Evolutionary conservation across 2,888 invertebrate species (phyloP), one percentile per base, ranked within the genome.

Genomic region (Eutolmus rufibarbis): DNA sequence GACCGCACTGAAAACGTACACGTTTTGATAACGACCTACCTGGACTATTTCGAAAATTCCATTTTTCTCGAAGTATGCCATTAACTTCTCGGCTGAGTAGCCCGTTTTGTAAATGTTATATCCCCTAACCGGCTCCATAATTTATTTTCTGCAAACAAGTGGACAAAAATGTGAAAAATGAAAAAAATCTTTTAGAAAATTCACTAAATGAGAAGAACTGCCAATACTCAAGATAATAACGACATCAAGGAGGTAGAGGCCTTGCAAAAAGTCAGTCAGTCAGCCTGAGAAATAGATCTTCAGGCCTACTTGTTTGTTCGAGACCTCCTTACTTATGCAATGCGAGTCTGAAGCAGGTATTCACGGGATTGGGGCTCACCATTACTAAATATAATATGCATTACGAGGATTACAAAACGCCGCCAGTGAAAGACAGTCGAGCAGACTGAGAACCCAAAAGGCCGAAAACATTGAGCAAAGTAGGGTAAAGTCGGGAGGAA

Each of bases 31-130:
- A 56, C 12, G 34, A 37, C 81, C 86, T 88, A 90, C 91, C 88
- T 89, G 90, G 51, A 91, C 79, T 12, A 92, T 90, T 16, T 92
- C 92, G 78, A 92, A 85, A 31, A 92, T 87, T 87, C 90, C 90
- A 89, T 92, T 91, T 79, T 90, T 91, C 88, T 92, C 92, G 5
- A 92, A 90, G 82, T 92, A 92, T 0, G 90, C 89, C 91, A 92
- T 90, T 7, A 90, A 89, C 28, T 90, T 89, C 0, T 91, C 91
- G 0, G 92, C 89, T 88, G 89, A 92, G 74, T 91, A 89, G 16
- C 57, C 76, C 5, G 88, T 88, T 43, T 88, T 87, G 34, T 85
- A 87, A n/a, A 87, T 43, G 82, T 88, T 88, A 19, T 37, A 77
- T 5, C 84, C 87, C 28, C 14, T 31, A 40, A 77, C 74, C 14